Base-by-base conservation (phyloP, 2,113 vertebrate genomes). In the Acrocephalus arundinaceus region DNA sequence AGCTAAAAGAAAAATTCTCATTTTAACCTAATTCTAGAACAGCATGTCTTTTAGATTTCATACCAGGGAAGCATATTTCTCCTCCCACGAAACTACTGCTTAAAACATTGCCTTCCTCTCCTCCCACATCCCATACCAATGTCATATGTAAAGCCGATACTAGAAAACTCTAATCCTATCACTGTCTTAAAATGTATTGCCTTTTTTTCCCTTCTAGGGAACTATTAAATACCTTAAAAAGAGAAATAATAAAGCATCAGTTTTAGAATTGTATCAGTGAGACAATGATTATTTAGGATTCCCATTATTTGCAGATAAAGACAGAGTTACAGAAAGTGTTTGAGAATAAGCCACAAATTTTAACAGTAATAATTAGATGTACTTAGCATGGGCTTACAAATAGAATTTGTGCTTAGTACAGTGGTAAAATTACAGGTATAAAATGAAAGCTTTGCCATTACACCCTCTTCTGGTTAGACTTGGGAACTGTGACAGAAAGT, bases 381-480 rank as follows among this genome's bases (percentile, higher is more conserved):
- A 89, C 43, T 87, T 83, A 89, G 9, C 10, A 76, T 41, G 7
- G 28, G 3, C 7, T 83, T 85, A 57, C 22, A 87, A 89, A 91
- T 37, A 77, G 45, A 74, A 61, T 15, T 80, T 77, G 30, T 67
- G 19, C 67, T 79, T 76, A 55, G 28, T 39, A 37, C 13, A 37
- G 35, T 7, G n/a, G 20, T 33, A 66, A 83, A 91, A 41, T 54
- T 46, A 25, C 51, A 55, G 33, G 20, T 24, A 25, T 17, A 82
- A 79, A 0, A 5, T 24, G 11, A 94, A 95, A 67, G 43, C 31
- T 95, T 95, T 75, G 41, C 51, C 93, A 71, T 52, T 77, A 79
- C 93, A 86, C 95, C 94, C 96, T 92, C 94, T 96, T 77, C 78
- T 97, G 91, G 94, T 86, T 80, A 86, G 49, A 55, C 30, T 73